Evolutionary conservation across 1,140 invertebrate species (phyloP).

Genomic region (Leptinotarsa undecemlineata): DNA sequence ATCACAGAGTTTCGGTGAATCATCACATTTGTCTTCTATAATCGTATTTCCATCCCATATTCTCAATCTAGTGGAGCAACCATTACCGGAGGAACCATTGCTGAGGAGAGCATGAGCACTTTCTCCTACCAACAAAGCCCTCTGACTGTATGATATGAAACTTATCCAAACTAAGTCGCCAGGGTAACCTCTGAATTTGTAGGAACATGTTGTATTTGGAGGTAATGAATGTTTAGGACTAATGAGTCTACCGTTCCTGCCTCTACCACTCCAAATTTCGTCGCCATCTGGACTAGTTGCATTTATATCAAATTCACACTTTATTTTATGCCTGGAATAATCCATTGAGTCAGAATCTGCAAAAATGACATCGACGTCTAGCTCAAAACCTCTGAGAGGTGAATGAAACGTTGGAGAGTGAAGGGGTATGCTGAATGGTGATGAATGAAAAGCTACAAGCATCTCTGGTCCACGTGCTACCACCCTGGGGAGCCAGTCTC

Average conservation of each 20-base stretch:
- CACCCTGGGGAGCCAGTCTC: constrained; percentile 76
- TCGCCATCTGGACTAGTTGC: constrained; percentile 64
- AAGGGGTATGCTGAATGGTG: constrained; percentile 73
- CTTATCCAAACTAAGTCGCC: constrained; percentile 85
- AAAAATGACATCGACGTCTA: constrained; percentile 85
- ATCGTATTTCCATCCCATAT: constrained; percentile 64
- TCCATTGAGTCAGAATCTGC: constrained; percentile 80
- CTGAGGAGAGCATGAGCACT: constrained; percentile 47
- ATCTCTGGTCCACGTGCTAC: constrained; percentile 75
- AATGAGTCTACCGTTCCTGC: constrained; percentile 67
- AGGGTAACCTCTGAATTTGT: constrained; percentile 77
- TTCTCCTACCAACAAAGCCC: constrained; percentile 63
- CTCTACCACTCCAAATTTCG: constrained; percentile 57
- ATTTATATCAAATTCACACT: constrained; percentile 74
- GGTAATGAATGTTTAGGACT: constrained; percentile 82
- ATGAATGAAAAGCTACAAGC: constrained; percentile 84
- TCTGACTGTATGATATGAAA: constrained; percentile 80
- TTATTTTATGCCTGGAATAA: constrained; percentile 63
- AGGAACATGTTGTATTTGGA: constrained; percentile 83
- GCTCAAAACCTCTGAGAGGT: constrained; percentile 74
- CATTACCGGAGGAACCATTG: constrained; percentile 48
- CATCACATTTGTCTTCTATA: constrained; percentile 68
- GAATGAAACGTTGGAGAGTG: constrained; percentile 61
- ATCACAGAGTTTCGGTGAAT: constrained; percentile 77
- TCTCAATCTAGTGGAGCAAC: constrained; percentile 64